Conservation (phyloP, 2,888 invertebrate species). For the Uloborus plumipes region DNA sequence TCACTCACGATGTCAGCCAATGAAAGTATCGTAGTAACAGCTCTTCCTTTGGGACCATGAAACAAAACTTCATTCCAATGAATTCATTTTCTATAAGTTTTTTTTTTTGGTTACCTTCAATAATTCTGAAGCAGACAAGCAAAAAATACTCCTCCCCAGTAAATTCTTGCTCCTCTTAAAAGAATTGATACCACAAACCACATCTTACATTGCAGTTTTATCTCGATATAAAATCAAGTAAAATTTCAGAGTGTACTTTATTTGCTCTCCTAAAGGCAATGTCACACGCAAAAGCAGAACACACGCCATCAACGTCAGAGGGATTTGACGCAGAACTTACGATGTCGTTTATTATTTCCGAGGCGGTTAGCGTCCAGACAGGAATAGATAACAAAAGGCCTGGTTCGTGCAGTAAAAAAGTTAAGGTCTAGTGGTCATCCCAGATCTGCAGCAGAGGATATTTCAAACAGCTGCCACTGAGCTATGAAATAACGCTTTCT, state of each 20-base stretch:
- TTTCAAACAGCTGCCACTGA: slow-evolving; percentile 33
- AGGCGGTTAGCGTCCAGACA: slow-evolving; percentile 37
- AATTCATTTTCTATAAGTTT: no score
- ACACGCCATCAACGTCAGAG: slow-evolving; percentile 30
- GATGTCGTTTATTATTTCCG: slow-evolving; percentile 15
- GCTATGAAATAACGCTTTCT: slow-evolving; percentile 17
- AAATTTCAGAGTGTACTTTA: slow-evolving; percentile 13
- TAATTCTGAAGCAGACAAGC: no score
- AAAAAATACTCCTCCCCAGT: background rate
- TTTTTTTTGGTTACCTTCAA: no score
- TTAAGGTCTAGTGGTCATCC: slow-evolving; percentile 31
- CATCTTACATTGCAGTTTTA: background rate
- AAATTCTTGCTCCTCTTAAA: background rate
- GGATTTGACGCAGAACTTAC: slow-evolving; percentile 29
- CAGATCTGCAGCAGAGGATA: slow-evolving; percentile 17
- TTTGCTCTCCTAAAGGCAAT: slow-evolving; percentile 22
- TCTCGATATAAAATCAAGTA: slow-evolving; percentile 23
- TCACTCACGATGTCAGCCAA: no score
- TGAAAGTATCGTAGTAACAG: no score
- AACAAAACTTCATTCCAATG: no score
- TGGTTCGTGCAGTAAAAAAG: slow-evolving; percentile 31
- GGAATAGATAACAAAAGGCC: slow-evolving; percentile 8
- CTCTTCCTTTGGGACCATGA: no score
- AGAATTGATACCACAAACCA: background rate
- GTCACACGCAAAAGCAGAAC: background rate